Evolutionary conservation across 2,888 invertebrate species (phyloP).

Genomic region (Hylaea fasciaria): DNA sequence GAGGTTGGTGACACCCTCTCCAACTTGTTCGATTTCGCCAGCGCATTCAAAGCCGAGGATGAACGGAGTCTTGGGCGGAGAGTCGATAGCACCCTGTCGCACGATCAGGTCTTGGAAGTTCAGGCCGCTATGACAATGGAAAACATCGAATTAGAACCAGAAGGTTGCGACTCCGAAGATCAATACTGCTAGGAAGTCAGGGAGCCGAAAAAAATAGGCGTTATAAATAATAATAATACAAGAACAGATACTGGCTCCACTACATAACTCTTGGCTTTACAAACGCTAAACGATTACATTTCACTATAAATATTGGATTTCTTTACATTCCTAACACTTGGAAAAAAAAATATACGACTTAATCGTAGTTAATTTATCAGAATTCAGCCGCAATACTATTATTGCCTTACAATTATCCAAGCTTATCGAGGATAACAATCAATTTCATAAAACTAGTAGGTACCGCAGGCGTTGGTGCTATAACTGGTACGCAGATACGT

Average conservation of each 20-base stretch:
- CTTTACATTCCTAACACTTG: no score
- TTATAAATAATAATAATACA: background rate
- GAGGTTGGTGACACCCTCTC: slow-evolving; percentile 91
- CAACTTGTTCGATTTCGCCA: slow-evolving; percentile 91
- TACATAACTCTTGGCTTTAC: no score
- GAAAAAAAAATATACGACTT: slow-evolving; percentile 2
- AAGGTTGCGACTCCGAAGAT: background rate
- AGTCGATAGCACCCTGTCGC: slow-evolving; percentile 93
- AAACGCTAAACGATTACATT: no score
- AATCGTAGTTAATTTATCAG: slow-evolving; percentile 2
- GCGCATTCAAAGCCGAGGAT: slow-evolving; percentile 95
- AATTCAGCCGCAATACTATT: slow-evolving; percentile 20
- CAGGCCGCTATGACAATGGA: slow-evolving; percentile 89
- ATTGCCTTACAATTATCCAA: slow-evolving; percentile 43
- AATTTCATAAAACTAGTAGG: slow-evolving; percentile 39
- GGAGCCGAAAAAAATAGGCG: background rate
- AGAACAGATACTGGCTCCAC: no score
- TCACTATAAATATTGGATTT: no score
- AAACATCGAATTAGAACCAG: slow-evolving; percentile 13
- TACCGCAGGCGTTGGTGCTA: slow-evolving; percentile 1
- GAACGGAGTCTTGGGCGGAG: slow-evolving; percentile 95
- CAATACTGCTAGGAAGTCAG: background rate
- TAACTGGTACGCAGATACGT: slow-evolving; percentile 44
- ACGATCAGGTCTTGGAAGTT: slow-evolving; percentile 96
- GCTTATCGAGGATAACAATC: slow-evolving; percentile 33